Evolutionary conservation across 2,113 vertebrate species (phyloP), one percentile per base, ranked within the genome.

Genomic region (Otis tarda): DNA sequence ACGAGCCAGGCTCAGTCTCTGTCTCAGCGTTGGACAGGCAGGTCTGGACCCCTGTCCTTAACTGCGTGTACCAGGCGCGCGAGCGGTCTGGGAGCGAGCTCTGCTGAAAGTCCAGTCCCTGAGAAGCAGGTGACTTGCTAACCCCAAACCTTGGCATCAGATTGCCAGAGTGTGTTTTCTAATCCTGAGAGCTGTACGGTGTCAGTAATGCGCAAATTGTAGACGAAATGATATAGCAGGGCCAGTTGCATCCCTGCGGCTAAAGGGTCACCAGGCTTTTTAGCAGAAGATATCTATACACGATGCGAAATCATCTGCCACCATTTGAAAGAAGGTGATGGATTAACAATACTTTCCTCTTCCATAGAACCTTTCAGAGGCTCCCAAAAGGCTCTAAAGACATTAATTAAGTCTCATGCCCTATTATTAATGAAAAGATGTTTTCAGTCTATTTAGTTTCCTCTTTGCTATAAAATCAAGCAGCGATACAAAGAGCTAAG

Each of bases 21-120:
- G 16, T 27, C 52, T 57, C 7, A 1, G 89, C 37, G 57, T 6
- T 3, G 1, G 28, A 7, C 28, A 30, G 52, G 80, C 63, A 60
- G 53, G 41, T 37, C 53, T 41, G 53, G 21, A 56, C 16, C 27
- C 65, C 22, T 12, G 22, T 15, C 35, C 56, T 41, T 52, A n/a
- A 11, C 17, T 8, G 43, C 0, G 0, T 9, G 43, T 43, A 27
- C 31, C 1, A 0, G 33, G 43, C 24, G 14, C 75, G 8, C 1
- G 1, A 56, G 73, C 4, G 2, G 49, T 6, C 35, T 35, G 63
- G 45, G 41, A 4, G 7, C 8, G 47, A 91, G 57, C 84, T 52
- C 77, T 1, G 4, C 52, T n/a, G 33, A 43, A 83, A 81, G 87
- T 10, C 23, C 56, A 43, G 84, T 5, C 60, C n/a, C 50, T 31